Conservation (phyloP, 2,113 vertebrate species). For the Tachysurus vachellii region DNA sequence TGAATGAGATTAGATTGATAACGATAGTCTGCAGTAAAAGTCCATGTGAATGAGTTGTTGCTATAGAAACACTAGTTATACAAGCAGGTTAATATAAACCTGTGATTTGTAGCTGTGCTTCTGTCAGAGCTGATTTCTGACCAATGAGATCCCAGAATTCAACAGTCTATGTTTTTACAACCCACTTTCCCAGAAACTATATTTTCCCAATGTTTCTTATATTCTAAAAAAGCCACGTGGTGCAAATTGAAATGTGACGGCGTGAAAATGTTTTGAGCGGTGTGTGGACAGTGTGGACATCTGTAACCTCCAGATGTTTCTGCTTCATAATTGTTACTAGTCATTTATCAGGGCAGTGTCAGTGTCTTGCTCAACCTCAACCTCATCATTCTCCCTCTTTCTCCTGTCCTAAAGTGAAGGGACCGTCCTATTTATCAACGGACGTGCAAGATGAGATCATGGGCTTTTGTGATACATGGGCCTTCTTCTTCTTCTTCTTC, state of each 20-base stretch:
- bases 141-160: not conserved
- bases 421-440: slow-evolving; percentile 10
- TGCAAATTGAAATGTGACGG: too few species aligned
- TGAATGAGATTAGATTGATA: not conserved
- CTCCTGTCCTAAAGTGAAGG: not conserved
- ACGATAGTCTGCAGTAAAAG: not conserved
- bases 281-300: not conserved
- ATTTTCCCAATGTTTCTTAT: not conserved
- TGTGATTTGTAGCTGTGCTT: not conserved
- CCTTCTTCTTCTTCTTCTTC: too few species aligned
- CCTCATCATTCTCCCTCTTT: slow-evolving; percentile 26
- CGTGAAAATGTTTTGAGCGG: not conserved
- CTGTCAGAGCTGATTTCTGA: not conserved
- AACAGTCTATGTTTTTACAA: not conserved
- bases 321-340: not conserved
- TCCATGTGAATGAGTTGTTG: not conserved
- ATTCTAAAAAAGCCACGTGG: too few species aligned
- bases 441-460: slow-evolving; percentile 66
- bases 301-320: not conserved
- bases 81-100: not conserved
- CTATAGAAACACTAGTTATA: not conserved
- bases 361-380: not conserved
- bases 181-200: not conserved
- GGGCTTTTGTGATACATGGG: slow-evolving; percentile 68
- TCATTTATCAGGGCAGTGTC: not conserved